Evolutionary conservation across 1,140 invertebrate genomes (phyloP).

Genomic region (Diorhabda carinulata): DNA sequence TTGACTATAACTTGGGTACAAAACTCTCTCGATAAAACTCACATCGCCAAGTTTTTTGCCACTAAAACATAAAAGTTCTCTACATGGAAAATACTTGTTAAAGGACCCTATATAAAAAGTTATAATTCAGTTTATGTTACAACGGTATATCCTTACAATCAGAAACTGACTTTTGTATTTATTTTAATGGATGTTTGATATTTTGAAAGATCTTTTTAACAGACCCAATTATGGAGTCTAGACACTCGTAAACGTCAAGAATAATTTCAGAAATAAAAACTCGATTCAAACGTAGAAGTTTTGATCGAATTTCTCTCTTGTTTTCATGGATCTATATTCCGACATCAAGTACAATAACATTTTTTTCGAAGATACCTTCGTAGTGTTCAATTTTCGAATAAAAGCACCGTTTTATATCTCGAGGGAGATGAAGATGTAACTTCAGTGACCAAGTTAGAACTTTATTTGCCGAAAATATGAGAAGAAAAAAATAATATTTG

Average conservation of each 20-base stretch:
- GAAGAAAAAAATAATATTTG: neutral
- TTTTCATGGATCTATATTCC: slow-evolving; percentile 2
- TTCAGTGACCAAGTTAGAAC: neutral
- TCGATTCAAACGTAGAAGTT: neutral
- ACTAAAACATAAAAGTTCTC: no score
- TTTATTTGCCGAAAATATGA: neutral
- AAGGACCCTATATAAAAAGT: no score
- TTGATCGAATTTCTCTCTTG: slow-evolving; percentile 42
- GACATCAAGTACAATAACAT: neutral
- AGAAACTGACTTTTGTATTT: no score
- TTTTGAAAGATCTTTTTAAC: no score
- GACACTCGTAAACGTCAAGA: slow-evolving; percentile 4
- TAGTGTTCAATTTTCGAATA: slow-evolving; percentile 1
- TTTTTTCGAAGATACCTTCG: neutral
- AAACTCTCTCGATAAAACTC: no score
- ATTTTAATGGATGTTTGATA: no score
- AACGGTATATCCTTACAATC: no score
- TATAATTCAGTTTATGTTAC: no score
- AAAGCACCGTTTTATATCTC: neutral
- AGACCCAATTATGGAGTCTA: neutral
- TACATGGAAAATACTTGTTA: no score
- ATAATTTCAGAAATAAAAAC: neutral
- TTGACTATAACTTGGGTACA: no score
- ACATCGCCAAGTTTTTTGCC: no score
- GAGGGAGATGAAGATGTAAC: neutral